phyloP scores from a whole-genome alignment of 30 jellyfish, hydroid and myxozoan species.

The Aurelia coerulea region DNA sequence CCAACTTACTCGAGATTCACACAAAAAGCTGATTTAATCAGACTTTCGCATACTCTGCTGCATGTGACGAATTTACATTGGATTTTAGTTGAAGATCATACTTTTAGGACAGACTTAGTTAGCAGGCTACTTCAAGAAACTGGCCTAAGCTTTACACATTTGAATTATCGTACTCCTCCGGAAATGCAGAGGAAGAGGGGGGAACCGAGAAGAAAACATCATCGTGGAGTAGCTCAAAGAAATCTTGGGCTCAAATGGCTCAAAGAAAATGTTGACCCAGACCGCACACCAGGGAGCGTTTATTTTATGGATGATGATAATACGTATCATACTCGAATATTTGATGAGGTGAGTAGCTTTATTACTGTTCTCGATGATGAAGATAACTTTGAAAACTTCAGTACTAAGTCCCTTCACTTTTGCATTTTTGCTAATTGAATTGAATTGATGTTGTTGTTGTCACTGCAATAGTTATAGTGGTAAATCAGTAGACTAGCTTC shows the following conservation, averaged over 20 bases:
- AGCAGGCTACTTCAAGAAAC: conserved; percentile 83
- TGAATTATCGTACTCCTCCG: conserved; percentile 84
- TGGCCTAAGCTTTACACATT: conserved; percentile 94
- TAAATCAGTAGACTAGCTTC: too few species aligned
- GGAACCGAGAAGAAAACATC: conserved; percentile 91
- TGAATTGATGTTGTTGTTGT: too few species aligned
- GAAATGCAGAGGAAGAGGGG: conserved; percentile 90
- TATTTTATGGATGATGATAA: conserved; percentile 99
- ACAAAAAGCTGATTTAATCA: conserved; percentile 94
- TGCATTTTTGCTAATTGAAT: too few species aligned
- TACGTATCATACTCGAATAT: conserved; percentile 84
- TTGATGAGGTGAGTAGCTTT: conserved; percentile 80
- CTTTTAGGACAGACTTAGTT: conserved; percentile 85
- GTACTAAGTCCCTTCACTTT: too few species aligned
- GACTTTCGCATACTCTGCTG: conserved; percentile 85
- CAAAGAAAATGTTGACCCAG: conserved; percentile 86
- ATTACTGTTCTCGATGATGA: too few species aligned
- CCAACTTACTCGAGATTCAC: conserved; percentile 96
- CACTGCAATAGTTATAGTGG: too few species aligned
- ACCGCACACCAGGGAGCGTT: conserved; percentile 91
- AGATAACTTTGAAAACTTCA: too few species aligned
- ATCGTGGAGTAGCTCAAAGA: conserved; percentile 97
- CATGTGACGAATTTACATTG: conserved; percentile 94
- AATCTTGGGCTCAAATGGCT: conserved; percentile 90
- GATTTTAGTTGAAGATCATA: conserved; percentile 94